Evolutionary conservation across 1,140 invertebrate species (phyloP).

Genomic region (Nymphalis io): DNA sequence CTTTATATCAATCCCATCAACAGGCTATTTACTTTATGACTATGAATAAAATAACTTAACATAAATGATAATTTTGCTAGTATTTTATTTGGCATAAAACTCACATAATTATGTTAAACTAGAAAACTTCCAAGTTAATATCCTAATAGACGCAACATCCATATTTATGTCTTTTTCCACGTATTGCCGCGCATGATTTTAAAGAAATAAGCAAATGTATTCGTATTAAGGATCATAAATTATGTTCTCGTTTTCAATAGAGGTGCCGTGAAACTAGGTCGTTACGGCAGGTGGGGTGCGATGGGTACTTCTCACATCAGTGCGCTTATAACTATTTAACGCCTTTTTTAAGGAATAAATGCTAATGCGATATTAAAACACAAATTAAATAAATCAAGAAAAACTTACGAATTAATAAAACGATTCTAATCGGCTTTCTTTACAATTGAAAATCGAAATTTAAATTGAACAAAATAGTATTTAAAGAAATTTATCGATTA

Average conservation of each 20-base stretch:
- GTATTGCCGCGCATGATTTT: constrained; percentile 19
- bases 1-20: no score
- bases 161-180: constrained; percentile 18
- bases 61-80: no score
- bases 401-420: no score
- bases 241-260: constrained; percentile 55
- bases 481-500: no score
- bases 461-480: no score
- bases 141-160: constrained; percentile 1
- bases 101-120: not conserved
- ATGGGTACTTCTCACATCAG: constrained; percentile 19
- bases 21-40: no score
- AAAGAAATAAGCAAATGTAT: constrained; percentile 43
- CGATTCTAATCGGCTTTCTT: no score
- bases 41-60: no score
- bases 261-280: constrained; percentile 47
- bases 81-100: not conserved
- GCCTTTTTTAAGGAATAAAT: not conserved
- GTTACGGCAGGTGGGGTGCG: constrained; percentile 43
- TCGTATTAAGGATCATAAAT: constrained; percentile 55
- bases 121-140: not conserved
- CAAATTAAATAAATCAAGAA: no score
- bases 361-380: not conserved
- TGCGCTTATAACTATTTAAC: not conserved
- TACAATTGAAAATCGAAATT: no score